Base-by-base conservation (phyloP, 2,888 invertebrate genomes). In the Neelides folsomi region DNA sequence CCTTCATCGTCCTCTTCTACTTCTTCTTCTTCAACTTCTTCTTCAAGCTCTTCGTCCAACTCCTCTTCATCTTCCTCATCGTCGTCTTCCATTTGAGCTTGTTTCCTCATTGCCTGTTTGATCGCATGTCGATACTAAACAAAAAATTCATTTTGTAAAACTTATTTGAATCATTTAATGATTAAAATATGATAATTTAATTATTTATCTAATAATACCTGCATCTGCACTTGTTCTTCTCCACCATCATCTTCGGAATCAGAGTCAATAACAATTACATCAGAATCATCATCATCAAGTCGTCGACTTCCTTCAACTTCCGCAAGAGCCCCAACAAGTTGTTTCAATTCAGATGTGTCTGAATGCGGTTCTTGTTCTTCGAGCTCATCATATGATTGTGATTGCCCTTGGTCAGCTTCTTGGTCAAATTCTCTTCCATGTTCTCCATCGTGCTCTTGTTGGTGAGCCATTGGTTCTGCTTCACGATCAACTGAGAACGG, bases 51-150 rank as follows among this genome's bases (percentile, higher is more conserved):
- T 48, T 69, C 69, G 12, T 78, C 78, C 66, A 74, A 71, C 62
- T 76, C 78, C 57, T 78, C 78, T 5, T 74, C 74, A 63, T 76
- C 78, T 34, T 72, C 74, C 55, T 77, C 76, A 1, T 79, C 76
- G 53, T 74, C 76, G 8, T 52, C 55, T 3, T 51, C 54, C n/a
- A 49, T 56, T 27, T 27, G 27, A 27, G 27, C 27, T 27, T 7
- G 50, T 54, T n/a, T 58, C 59, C 5, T 57, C 60, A 12, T 59
- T 58, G 13, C 44, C 58, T 59, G 73, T 76, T 62, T 81, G 82
- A 47, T 48, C 52, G 16, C n/a, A n/a, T n/a, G n/a, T 7, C 27
- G 27, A 27, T 27, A 27, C 27, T 27, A 7, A n/a, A n/a, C n/a
- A n/a, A n/a, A n/a, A n/a, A n/a, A n/a, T n/a, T n/a, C n/a, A n/a